Evolutionary conservation across 2,797 vertebrate species (phyloP), one percentile per base, ranked within the genome.

Genomic region (Chaenodraco wilsoni): DNA sequence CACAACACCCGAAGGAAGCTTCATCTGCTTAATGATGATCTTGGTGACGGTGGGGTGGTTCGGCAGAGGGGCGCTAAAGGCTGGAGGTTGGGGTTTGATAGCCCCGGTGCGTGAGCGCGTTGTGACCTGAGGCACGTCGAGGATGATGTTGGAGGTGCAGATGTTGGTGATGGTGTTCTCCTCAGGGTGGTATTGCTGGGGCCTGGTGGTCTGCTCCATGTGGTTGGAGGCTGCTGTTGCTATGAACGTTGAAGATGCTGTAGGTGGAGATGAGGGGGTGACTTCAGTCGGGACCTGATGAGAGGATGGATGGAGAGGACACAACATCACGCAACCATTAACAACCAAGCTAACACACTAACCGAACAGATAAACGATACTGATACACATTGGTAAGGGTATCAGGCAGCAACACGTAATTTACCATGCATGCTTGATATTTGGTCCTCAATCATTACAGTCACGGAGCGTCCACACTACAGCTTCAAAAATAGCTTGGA

Each of bases 101-200:
- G 92, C 94, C 1, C 91, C 93, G 0, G 76, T 96, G 82, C 87
- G 92, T 5, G 93, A 95, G 62, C 95, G 93, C 0, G 94, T 95
- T 69, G 94, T 94, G 79, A 95, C 94, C 76, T 94, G 92, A 0
- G 94, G 94, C 27, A 94, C 79, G 92, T 95, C 94, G 72, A 95
- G 72, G 88, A 95, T 95, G 86, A 95, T 95, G 91, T 95, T 95
- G 87, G 95, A 95, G 68, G 93, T 92, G 56, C 95, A 95, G 86
- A 95, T 95, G 93, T 95, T 95, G 84, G 95, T 95, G 89, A 95
- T 94, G 78, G 96, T 94, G 93, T 96, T 96, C 87, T 95, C 92
- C 88, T 95, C 91, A 0, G 95, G 90, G 84, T 95, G 91, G 89
- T 95, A 91, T 59, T 94, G 91, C 65, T 94, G 93, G 0, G 92